Evolutionary conservation across 2,888 invertebrate genomes (phyloP), one percentile per base, ranked within the genome.

Genomic region (Drosophila yooni): DNA sequence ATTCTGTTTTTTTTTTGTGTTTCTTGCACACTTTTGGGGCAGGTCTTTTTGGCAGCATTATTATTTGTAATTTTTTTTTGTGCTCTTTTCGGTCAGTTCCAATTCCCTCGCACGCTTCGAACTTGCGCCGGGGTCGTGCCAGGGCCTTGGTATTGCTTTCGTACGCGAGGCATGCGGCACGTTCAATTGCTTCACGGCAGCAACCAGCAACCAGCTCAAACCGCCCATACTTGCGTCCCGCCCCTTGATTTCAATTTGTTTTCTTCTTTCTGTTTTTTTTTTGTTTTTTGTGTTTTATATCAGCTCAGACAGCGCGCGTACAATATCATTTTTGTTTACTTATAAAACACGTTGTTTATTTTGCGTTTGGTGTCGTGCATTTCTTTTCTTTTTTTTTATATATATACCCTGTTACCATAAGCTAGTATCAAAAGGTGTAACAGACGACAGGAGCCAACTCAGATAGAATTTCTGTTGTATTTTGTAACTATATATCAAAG

Each of bases 281-380:
- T 36, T 48, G 25, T 60, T 10, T 46, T 50, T 31, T 34, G 51
- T 65, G 53, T 75, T 74, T 63, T 76, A 61, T 76, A 79, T 77
- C 73, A 70, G 76, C 62, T 71, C 36, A 51, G 50, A 36, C 74
- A 52, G 79, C 79, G 74, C 81, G 81, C 84, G 79, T 79, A 74
- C 67, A 79, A 82, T 79, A 79, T 77, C 66, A 70, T 74, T 75
- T 75, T 74, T 86, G 87, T 83, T 83, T 86, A 82, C 83, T 79
- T 76, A 65, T 74, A 66, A 86, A 81, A 77, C 75, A 83, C 74
- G 59, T 74, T 79, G 87, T 84, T 86, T 83, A 86, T 83, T 79
- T 72, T 50, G 66, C 48, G 63, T 70, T 76, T 56, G 69, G 69
- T 69, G 68, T 68, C 73, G 64, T 71, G 63, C 38, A 67, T 70